A percentile compares a stretch with the other conserved stretches of the same genome.
phyloP scores from a whole-genome alignment of 2,888 invertebrate genomes.

The Catonia carolina region DNA sequence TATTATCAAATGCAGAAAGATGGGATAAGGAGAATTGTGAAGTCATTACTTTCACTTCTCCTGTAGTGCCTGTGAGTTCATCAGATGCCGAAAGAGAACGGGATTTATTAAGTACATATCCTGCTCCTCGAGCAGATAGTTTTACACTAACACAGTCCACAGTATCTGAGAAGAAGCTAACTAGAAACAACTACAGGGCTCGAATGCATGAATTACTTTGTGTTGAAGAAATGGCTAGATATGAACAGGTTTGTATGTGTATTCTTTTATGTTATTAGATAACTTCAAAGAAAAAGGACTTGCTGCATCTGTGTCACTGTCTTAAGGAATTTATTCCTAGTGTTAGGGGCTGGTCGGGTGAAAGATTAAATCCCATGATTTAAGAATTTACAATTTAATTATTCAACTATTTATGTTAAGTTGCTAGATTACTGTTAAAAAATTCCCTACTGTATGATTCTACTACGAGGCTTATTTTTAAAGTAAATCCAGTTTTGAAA shows the following conservation, averaged over 20 bases:
- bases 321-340: too few relatives aligned
- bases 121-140: constrained; percentile 57
- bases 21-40: constrained; percentile 53
- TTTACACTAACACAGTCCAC: constrained; percentile 63
- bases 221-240: constrained; percentile 70
- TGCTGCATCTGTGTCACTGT: too few relatives aligned
- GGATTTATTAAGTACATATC: constrained; percentile 54
- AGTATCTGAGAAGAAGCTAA: constrained; percentile 54
- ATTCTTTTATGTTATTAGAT: too few relatives aligned
- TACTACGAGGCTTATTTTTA: too few relatives aligned
- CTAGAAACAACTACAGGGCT: constrained; percentile 61
- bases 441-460: too few relatives aligned
- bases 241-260: constrained; percentile 47
- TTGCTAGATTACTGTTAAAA: too few relatives aligned
- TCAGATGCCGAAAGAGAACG: constrained; percentile 49
- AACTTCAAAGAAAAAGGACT: too few relatives aligned
- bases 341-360: too few relatives aligned
- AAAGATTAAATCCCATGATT: too few relatives aligned
- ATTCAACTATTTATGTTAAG: too few relatives aligned
- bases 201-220: constrained; percentile 68
- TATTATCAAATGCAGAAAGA: constrained; percentile 54
- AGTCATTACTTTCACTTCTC: constrained; percentile 50
- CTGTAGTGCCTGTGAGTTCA: constrained; percentile 48
- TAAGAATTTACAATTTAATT: too few relatives aligned
- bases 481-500: too few relatives aligned